Evolutionary conservation across 2,888 invertebrate genomes (phyloP).

Genomic region (Aphrophora alni): DNA sequence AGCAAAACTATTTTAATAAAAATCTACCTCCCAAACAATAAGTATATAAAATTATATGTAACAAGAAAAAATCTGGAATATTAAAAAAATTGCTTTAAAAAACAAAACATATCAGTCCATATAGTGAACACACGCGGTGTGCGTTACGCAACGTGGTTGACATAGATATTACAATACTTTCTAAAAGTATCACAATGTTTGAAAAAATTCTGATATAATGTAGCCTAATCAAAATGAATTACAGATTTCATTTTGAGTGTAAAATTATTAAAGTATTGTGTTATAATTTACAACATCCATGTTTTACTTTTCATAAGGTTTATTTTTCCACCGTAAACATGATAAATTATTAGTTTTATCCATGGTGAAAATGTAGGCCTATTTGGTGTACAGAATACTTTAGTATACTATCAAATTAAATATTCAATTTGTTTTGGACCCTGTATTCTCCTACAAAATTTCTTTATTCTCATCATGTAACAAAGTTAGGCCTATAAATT

Average conservation of each 20-base stretch:
- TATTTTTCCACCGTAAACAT: no score
- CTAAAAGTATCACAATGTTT: not conserved
- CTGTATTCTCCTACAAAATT: no score
- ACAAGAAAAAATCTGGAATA: not conserved
- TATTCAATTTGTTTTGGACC: no score
- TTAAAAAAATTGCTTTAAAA: not conserved
- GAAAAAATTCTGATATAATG: no score
- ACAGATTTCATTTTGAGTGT: not conserved
- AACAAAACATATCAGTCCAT: not conserved
- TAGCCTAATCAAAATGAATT: no score
- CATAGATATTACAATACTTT: not conserved
- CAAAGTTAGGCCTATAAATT: no score
- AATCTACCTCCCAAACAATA: not conserved
- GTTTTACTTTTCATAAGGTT: not conserved
- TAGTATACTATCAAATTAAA: no score
- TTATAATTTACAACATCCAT: not conserved
- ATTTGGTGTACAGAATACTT: no score
- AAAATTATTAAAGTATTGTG: not conserved
- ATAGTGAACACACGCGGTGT: not conserved
- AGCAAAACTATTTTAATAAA: conserved; percentile 7
- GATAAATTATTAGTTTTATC: no score
- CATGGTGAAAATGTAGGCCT: no score
- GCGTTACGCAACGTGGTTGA: not conserved
- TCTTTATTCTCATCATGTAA: no score
- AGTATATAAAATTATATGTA: not conserved